phyloP scores from a whole-genome alignment of 2,113 vertebrate species.

The Chinchilla lanigera region DNA sequence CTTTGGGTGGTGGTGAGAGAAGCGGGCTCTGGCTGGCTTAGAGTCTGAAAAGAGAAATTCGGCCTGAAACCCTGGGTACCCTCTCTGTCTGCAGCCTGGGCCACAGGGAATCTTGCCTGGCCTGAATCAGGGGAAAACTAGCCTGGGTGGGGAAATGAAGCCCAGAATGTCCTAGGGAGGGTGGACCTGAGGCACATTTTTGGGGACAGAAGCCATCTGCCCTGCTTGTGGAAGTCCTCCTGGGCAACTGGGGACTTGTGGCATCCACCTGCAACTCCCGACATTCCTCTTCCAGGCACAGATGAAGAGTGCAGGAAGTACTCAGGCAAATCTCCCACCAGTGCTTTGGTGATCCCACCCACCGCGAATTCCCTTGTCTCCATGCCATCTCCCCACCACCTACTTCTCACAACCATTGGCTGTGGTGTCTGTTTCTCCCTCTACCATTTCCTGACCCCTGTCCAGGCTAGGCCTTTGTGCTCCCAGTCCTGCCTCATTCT shows the following conservation, averaged over 20 bases:
- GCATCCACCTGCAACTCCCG: background rate
- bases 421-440: background rate
- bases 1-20: slow-evolving; percentile 35
- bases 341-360: background rate
- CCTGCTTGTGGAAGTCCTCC: background rate
- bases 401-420: background rate
- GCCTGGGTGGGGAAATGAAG: background rate
- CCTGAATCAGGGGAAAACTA: background rate
- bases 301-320: background rate
- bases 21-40: background rate
- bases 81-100: background rate
- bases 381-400: background rate
- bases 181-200: background rate
- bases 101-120: background rate
- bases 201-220: background rate
- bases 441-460: background rate
- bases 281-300: background rate
- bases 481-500: background rate
- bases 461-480: background rate
- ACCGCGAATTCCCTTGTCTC: background rate
- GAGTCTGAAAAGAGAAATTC: slow-evolving; percentile 35
- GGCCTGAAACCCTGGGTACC: background rate
- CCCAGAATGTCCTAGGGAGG: background rate
- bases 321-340: background rate
- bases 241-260: background rate